Conservation (phyloP, 1,140 invertebrate genomes). For the Calephelis nemesis region DNA sequence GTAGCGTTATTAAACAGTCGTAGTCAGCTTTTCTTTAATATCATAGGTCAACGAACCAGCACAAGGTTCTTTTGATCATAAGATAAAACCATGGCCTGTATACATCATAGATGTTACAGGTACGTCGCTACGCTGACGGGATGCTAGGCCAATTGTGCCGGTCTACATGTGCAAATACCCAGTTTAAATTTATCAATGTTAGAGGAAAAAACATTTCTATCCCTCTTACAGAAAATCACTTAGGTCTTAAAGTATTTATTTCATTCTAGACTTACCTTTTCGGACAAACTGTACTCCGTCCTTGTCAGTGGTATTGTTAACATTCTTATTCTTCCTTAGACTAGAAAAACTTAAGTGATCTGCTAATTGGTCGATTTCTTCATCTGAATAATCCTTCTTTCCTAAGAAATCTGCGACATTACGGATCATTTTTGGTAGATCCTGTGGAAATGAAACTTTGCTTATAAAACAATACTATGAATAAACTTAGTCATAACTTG, state of each 20-base stretch:
- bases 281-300: constrained; percentile 58
- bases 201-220: no score
- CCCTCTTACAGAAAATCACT: no score
- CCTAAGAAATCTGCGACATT: constrained; percentile 81
- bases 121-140: no score
- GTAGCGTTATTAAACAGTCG: no score
- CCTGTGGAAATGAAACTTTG: constrained; percentile 40
- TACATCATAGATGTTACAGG: no score
- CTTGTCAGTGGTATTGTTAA: constrained; percentile 81
- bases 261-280: constrained; percentile 49
- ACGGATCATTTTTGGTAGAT: constrained; percentile 81
- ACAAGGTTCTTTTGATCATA: no score
- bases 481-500: neutral
- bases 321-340: constrained; percentile 86
- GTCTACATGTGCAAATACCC: no score
- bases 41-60: no score
- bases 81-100: no score
- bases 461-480: neutral
- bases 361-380: constrained; percentile 76
- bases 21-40: no score
- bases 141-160: no score
- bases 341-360: constrained; percentile 84
- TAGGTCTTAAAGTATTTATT: constrained; percentile 1
- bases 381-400: constrained; percentile 64
- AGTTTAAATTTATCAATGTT: no score